These are phyloP conservation scores for Acanthosoma haemorrhoidale DNA, from an alignment of 2,888 invertebrate species.

Conservation along the genomic window DNA sequence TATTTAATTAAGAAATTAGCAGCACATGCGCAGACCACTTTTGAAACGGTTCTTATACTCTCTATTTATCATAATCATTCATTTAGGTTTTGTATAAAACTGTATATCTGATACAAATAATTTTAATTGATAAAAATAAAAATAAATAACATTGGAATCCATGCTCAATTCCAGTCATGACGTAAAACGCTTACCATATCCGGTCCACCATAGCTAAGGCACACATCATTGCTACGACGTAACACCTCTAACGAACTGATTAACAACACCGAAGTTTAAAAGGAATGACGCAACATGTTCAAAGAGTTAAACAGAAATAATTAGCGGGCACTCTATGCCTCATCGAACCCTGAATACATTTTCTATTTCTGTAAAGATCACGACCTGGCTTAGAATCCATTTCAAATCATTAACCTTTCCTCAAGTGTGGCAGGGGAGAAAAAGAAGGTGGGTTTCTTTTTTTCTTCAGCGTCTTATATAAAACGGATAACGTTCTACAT, in stretches of 20 bases:
- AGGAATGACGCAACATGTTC: not conserved
- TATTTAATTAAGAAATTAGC: no score
- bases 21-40: no score
- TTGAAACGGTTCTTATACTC: no score
- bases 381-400: not conserved
- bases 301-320: conserved; percentile 5
- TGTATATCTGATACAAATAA: no score
- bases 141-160: no score
- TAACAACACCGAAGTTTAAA: not conserved
- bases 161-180: no score
- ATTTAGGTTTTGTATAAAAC: no score
- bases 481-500: not conserved
- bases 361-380: conserved; percentile 13
- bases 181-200: no score
- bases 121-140: no score
- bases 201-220: no score
- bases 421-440: not conserved
- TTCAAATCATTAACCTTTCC: conserved; percentile 9
- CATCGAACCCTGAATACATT: conserved; percentile 2
- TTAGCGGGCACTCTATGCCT: not conserved
- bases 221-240: not conserved
- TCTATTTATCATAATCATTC: no score
- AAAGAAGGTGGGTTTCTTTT: no score
- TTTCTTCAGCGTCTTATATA: not conserved
- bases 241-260: not conserved